phyloP scores from a whole-genome alignment of 2,888 invertebrate species.

The Caenorhabditis sp. region DNA sequence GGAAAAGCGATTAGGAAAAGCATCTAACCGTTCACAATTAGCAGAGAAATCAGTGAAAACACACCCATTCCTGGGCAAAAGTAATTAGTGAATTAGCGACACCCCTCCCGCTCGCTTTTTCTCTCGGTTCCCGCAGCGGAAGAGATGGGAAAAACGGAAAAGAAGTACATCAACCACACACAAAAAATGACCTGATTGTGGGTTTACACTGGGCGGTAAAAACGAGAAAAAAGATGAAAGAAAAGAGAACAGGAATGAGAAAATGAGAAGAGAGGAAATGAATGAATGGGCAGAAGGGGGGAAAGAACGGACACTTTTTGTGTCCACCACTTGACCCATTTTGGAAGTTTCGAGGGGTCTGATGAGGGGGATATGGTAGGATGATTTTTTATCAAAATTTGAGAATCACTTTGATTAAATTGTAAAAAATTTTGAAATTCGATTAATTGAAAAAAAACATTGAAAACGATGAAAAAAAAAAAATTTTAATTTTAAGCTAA shows the following conservation, averaged over 20 bases:
- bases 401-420: too few species aligned
- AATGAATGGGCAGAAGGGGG: too few species aligned
- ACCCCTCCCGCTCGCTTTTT: background rate
- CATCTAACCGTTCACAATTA: too few species aligned
- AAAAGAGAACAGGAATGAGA: background rate
- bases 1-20: too few species aligned
- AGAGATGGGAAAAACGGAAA: background rate
- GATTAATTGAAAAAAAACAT: too few species aligned
- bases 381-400: too few species aligned
- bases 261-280: background rate
- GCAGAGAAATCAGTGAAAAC: slow-evolving; percentile 7
- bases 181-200: slow-evolving; percentile 1
- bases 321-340: background rate
- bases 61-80: background rate
- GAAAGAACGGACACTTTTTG: background rate
- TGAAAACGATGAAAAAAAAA: too few species aligned
- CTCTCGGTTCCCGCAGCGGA: background rate
- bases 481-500: too few species aligned
- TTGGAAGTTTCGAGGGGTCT: background rate
- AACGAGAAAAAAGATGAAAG: background rate
- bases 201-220: slow-evolving; percentile 1
- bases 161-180: background rate
- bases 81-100: slow-evolving; percentile 29
- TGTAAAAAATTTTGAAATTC: too few species aligned
- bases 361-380: background rate